Base-by-base conservation (phyloP, 1,140 invertebrate genomes). In the Araneus ventricosus region DNA sequence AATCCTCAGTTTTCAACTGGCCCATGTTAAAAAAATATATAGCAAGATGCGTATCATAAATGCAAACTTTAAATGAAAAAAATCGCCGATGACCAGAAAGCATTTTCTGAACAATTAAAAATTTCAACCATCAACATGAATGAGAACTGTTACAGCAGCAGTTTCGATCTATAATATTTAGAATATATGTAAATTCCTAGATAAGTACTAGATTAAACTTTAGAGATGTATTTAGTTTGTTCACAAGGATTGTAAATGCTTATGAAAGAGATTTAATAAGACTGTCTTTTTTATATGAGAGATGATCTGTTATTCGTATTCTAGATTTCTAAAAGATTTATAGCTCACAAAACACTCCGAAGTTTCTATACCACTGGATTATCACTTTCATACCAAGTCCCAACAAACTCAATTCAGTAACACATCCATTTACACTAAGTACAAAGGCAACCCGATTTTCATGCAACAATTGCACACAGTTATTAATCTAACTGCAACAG, bases 231-330 rank as follows among this genome's bases (percentile, higher is more conserved):
- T 79, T 79, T 75, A 91, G 22, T 91, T 91, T 91, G 90, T 91
- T 91, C 90, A 91, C 57, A 91, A 91, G 90, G 61, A 91, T 91
- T 85, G 79, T 85, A 67, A 91, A 91, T 91, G 79, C 41, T 91
- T 85, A 91, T 70, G 90, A 91, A 91, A 91, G 90, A 91, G 90
- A 85, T 91, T 85, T 67, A 91, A 85, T 61, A 91, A 91, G 75
- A 45, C 34, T 91, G 41, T 34, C n/a, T 59, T 59, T 59, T 34
- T 59, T 57, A 52, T 59, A 57, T 57, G 52, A 57, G 61, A 91
- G 90, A 67, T 91, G 90, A 70, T 70, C 67, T 37, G 10, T 84
- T 91, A 45, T 91, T 79, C 88, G 45, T 82, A 90, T 22, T 34
- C 80, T 85, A 91, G 8, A 41, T 45, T 61, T 52, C 90, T 85